Evolutionary conservation across 2,113 vertebrate genomes (phyloP).

Genomic region (Eonycteris spelaea): DNA sequence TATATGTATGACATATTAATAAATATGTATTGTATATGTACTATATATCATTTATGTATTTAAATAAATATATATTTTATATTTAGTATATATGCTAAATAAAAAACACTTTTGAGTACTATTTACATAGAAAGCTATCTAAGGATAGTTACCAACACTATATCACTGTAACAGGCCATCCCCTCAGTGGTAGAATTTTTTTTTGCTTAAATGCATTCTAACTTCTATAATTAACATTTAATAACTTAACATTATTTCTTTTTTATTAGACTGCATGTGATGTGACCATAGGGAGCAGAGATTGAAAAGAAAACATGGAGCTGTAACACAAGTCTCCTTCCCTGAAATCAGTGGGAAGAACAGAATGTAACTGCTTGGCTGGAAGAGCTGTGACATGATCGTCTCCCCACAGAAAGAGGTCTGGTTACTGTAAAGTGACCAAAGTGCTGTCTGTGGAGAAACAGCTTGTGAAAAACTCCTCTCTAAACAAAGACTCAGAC

Average conservation of each 20-base stretch:
- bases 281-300: neutral
- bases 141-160: neutral
- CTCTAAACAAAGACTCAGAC: conserved; percentile 39
- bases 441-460: conserved; percentile 1
- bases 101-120: neutral
- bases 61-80: neutral
- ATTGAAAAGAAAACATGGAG: neutral
- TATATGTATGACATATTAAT: neutral
- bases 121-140: neutral
- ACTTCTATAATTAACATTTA: neutral
- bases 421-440: conserved; percentile 17
- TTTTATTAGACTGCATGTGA: neutral
- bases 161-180: neutral
- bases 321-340: neutral
- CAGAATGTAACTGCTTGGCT: conserved; percentile 28
- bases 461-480: conserved; percentile 35
- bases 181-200: neutral
- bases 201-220: neutral
- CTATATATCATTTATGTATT: neutral
- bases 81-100: neutral
- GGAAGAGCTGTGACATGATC: neutral
- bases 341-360: conserved; percentile 23
- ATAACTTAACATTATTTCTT: neutral
- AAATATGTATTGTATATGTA: neutral
- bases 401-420: conserved; percentile 15